These are phyloP conservation scores for Leucoraja erinaceus DNA, from an alignment of 2,113 vertebrate species.

Conservation along the genomic window DNA sequence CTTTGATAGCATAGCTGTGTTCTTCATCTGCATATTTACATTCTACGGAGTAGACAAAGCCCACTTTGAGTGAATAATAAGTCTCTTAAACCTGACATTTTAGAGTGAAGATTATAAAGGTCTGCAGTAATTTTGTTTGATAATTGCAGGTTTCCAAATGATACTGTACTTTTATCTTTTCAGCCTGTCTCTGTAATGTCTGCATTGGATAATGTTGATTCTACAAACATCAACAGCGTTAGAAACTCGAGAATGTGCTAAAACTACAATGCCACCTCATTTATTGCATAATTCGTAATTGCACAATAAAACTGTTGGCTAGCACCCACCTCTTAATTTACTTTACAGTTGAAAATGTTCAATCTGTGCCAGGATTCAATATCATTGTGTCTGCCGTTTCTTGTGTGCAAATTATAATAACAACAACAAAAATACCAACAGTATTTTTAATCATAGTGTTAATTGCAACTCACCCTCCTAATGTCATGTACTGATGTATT, in stretches of 20 bases:
- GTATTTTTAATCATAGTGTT: background rate
- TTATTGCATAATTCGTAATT: constrained; percentile 10
- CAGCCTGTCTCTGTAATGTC: constrained; percentile 27
- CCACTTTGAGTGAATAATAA: background rate
- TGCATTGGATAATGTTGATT: constrained; percentile 8
- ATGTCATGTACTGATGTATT: background rate
- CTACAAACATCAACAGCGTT: background rate
- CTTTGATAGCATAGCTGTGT: background rate
- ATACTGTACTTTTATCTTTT: constrained; percentile 14
- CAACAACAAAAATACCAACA: background rate
- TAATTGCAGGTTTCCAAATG: constrained; percentile 35
- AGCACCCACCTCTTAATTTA: background rate
- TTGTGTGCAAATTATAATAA: background rate
- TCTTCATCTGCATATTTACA: constrained; percentile 20
- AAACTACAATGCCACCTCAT: background rate
- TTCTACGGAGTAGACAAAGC: background rate
- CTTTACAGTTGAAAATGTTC: background rate
- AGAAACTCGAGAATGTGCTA: background rate
- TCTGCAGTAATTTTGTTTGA: background rate
- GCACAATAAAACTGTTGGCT: background rate
- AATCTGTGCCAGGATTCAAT: background rate
- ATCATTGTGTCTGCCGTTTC: background rate
- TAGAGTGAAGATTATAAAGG: background rate
- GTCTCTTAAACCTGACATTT: background rate
- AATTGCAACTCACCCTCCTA: too few species aligned